Percentiles rank a stretch among this genome's conserved stretches.
phyloP scores from a whole-genome alignment of 2,113 vertebrate species.

The Cheilinus undulatus region DNA sequence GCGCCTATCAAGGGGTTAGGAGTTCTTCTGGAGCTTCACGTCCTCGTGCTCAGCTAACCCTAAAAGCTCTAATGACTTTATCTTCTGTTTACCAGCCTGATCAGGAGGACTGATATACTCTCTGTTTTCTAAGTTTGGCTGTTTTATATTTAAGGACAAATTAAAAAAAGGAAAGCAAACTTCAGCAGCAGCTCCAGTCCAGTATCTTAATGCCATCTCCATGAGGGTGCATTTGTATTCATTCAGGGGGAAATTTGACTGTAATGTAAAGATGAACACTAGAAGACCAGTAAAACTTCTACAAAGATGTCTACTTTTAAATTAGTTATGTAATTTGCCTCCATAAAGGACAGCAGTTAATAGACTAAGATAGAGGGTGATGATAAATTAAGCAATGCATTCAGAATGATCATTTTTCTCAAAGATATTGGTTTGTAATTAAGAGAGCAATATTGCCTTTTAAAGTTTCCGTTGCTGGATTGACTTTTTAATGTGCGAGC shows the following conservation, averaged over 20 bases:
- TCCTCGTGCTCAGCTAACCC: slow-evolving; percentile 57
- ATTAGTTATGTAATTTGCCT: slow-evolving; percentile 47
- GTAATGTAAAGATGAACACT: slow-evolving; percentile 43
- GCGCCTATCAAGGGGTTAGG: slow-evolving; percentile 80
- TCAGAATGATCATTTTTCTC: slow-evolving; percentile 9
- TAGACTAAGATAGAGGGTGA: slow-evolving; percentile 31
- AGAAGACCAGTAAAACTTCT: slow-evolving; percentile 28
- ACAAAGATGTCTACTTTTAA: slow-evolving; percentile 51
- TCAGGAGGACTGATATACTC: slow-evolving; percentile 6
- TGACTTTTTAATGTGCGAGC: slow-evolving; percentile 2
- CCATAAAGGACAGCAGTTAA: slow-evolving; percentile 49
- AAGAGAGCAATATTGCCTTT: neutral
- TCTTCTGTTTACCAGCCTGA: slow-evolving; percentile 35
- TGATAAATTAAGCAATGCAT: slow-evolving; percentile 32
- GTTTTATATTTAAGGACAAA: neutral
- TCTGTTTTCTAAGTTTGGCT: neutral
- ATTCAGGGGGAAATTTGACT: slow-evolving; percentile 19
- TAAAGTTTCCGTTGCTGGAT: neutral
- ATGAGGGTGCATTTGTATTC: slow-evolving; percentile 44
- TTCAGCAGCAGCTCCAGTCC: neutral
- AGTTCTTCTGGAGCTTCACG: slow-evolving; percentile 73
- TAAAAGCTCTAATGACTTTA: slow-evolving; percentile 33
- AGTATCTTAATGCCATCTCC: slow-evolving; percentile 44
- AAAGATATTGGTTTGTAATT: slow-evolving; percentile 31
- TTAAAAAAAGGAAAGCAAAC: neutral